These are phyloP conservation scores for Venustaconcha ellipsiformis DNA, from an alignment of 1,140 invertebrate species.

Conservation along the genomic window DNA sequence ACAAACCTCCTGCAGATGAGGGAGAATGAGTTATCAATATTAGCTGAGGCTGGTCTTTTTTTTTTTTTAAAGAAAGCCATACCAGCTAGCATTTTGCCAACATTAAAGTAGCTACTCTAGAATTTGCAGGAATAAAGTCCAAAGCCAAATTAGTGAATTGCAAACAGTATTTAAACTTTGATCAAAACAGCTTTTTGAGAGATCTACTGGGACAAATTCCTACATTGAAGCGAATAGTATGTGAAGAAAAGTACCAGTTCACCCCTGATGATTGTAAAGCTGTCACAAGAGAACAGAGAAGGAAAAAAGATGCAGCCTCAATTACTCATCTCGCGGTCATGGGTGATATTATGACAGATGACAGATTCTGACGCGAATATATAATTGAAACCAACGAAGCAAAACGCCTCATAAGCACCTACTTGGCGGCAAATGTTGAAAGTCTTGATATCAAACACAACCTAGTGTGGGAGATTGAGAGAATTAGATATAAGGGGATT, in stretches of 20 bases:
- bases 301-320: no score
- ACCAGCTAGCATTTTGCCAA: background rate
- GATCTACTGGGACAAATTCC: background rate
- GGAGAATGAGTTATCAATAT: background rate
- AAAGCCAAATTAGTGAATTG: background rate
- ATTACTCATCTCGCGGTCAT: no score
- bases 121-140: conserved; percentile 21
- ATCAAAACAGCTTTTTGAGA: background rate
- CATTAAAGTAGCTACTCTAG: conserved; percentile 1
- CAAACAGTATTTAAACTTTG: conserved; percentile 10
- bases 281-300: background rate
- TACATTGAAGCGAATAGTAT: conserved; percentile 1
- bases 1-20: background rate
- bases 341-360: no score
- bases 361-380: no score
- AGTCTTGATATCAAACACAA: no score
- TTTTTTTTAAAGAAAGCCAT: no score
- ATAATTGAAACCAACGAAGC: no score
- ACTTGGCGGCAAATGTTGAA: no score
- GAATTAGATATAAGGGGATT: conserved; percentile 12
- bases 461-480: no score
- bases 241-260: background rate
- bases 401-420: no score
- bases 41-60: background rate
- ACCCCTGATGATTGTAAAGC: background rate